phyloP scores from a whole-genome alignment of 2,797 vertebrate genomes.

The Thunnus albacares region DNA sequence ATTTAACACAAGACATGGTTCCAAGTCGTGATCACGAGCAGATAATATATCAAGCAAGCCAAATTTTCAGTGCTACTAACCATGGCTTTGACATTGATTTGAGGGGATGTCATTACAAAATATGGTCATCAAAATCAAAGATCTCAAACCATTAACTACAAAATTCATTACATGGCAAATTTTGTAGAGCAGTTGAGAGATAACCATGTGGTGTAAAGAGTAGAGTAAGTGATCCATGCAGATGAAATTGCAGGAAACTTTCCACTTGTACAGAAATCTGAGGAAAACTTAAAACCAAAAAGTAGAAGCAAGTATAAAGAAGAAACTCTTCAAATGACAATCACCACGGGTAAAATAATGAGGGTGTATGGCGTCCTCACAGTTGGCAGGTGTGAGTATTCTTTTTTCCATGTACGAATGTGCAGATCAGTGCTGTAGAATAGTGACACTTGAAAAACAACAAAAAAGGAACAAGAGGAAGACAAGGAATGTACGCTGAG shows the following conservation, averaged over 20 bases:
- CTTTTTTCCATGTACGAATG: neutral
- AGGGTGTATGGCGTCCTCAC: neutral
- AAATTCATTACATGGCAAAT: neutral
- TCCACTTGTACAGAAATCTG: neutral
- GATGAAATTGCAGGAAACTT: slow-evolving; percentile 11
- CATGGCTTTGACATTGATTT: neutral
- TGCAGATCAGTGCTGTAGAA: slow-evolving; percentile 39
- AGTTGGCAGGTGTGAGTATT: slow-evolving; percentile 26
- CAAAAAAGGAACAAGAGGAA: slow-evolving; percentile 25
- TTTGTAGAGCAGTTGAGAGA: neutral
- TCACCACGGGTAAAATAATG: slow-evolving; percentile 23
- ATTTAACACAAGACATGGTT: neutral
- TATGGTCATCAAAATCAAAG: neutral
- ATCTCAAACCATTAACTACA: neutral
- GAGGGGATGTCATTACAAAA: neutral
- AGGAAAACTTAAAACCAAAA: neutral
- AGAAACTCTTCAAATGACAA: slow-evolving; percentile 19
- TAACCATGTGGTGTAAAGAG: neutral
- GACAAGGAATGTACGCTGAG: slow-evolving; percentile 5
- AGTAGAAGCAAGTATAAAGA: slow-evolving; percentile 2
- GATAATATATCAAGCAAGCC: neutral
- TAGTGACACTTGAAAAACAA: slow-evolving; percentile 49
- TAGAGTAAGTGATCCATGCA: slow-evolving; percentile 1
- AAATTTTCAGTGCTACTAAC: neutral
- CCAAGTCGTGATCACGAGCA: neutral